Conservation (phyloP, 2,113 vertebrate species). For the Platysternon megacephalum region DNA sequence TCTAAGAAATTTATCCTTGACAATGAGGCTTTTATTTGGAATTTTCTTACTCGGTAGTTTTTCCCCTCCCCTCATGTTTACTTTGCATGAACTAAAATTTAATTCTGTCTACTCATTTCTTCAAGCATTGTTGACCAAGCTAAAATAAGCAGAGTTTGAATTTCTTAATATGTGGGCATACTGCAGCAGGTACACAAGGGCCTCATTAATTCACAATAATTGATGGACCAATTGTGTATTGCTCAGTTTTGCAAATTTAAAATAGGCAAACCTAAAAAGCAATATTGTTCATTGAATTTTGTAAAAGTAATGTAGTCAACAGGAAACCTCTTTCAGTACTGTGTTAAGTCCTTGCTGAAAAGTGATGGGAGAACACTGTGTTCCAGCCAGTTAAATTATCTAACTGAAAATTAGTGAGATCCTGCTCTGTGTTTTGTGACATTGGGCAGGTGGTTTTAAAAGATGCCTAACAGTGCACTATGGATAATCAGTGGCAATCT, state of each 20-base stretch:
- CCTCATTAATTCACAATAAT: background rate
- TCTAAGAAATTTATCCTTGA: background rate
- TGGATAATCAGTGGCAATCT: background rate
- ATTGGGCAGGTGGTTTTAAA: no score
- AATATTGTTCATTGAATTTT: background rate
- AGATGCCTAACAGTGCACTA: background rate
- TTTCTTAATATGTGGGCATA: background rate
- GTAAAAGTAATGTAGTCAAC: background rate
- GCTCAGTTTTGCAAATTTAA: background rate
- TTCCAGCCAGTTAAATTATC: background rate
- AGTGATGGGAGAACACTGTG: background rate
- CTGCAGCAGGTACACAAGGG: background rate
- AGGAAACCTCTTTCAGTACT: background rate
- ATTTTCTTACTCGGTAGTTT: background rate
- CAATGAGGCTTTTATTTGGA: background rate
- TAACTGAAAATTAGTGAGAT: background rate
- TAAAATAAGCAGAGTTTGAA: background rate
- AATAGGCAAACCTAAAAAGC: background rate
- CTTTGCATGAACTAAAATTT: background rate
- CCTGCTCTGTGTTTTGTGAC: background rate
- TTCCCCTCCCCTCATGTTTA: background rate
- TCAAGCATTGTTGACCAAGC: background rate
- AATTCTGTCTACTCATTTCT: background rate
- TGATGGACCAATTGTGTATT: rapidly evolving
- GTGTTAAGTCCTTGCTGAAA: background rate